Base-by-base conservation (phyloP, 2,888 invertebrate genomes). In the Deilephila porcellus region DNA sequence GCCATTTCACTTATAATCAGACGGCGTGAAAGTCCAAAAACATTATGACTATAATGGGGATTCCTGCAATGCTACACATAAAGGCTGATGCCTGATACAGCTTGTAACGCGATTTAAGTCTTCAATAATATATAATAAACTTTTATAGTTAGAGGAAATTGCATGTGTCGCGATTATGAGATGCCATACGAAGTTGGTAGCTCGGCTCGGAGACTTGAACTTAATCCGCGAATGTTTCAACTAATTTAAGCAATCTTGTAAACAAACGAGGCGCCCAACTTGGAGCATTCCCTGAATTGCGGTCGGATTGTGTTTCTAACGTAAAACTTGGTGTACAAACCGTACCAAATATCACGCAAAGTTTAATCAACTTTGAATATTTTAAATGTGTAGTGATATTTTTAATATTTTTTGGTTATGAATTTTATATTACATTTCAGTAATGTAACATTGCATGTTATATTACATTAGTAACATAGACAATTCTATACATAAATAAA, bases 231-330 rank as follows among this genome's bases (percentile, higher is more conserved):
- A 67, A 67, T 45, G 52, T 67, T 67, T 52, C 45, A 67, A 67
- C 67, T 67, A 67, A 67, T 67, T 67, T 52, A 52, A 67, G 67
- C 67, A 67, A 67, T 67, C 67, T 67, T 67, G 67, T 67, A 52
- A 67, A 67, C 67, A 67, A 67, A 67, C 52, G 67, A 67, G 67
- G 20, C 67, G 52, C 52, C 67, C 45, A 67, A 67, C 45, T 67
- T 67, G 17, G 67, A 25, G 17, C 67, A 67, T 67, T 67, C 45
- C 45, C 52, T 52, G 25, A 25, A 67, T 67, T 67, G 67, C 45
- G 67, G 67, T 67, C 25, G 52, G 67, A 52, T 67, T 67, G 52
- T 67, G 67, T 67, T 52, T 25, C 67, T 52, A 25, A 67, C 67
- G 45, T 52, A 45, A 52, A 67, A 67, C 67, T 67, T 52, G 25